These are phyloP conservation scores for Lucifuga dentata DNA, from an alignment of 2,113 vertebrate species.

Conservation along the genomic window DNA sequence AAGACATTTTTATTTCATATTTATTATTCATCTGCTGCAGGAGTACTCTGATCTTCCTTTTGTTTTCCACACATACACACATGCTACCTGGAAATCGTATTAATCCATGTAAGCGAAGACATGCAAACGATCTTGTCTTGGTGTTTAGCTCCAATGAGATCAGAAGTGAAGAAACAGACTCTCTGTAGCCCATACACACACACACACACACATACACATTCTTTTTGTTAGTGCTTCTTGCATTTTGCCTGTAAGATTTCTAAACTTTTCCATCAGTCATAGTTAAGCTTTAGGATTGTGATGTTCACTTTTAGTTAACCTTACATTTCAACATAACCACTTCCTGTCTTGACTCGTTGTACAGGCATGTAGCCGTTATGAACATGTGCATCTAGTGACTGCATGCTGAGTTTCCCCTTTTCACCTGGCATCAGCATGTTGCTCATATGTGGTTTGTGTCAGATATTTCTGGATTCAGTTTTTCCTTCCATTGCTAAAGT, in stretches of 20 bases:
- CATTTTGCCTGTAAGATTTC: background rate
- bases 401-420: slow-evolving; percentile 8
- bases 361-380: background rate
- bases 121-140: no score
- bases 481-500: slow-evolving; percentile 19
- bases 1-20: slow-evolving; percentile 29
- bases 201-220: background rate
- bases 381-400: slow-evolving; percentile 10
- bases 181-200: background rate
- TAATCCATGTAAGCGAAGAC: background rate
- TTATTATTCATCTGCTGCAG: slow-evolving; percentile 20
- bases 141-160: no score
- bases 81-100: no score
- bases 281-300: slow-evolving; percentile 15
- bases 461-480: slow-evolving; percentile 32
- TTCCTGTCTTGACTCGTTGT: slow-evolving; percentile 53
- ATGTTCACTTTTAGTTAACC: slow-evolving; percentile 7
- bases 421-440: slow-evolving; percentile 25
- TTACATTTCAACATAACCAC: slow-evolving; percentile 29
- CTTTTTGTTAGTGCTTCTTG: no score
- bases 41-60: slow-evolving; percentile 26
- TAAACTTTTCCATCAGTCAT: background rate
- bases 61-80: background rate
- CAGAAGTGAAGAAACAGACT: no score
- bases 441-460: slow-evolving; percentile 26